These are phyloP conservation scores for Phenganax subtilis DNA, from an alignment of 92 coral and sea anemone genomes.

Conservation along the genomic window DNA sequence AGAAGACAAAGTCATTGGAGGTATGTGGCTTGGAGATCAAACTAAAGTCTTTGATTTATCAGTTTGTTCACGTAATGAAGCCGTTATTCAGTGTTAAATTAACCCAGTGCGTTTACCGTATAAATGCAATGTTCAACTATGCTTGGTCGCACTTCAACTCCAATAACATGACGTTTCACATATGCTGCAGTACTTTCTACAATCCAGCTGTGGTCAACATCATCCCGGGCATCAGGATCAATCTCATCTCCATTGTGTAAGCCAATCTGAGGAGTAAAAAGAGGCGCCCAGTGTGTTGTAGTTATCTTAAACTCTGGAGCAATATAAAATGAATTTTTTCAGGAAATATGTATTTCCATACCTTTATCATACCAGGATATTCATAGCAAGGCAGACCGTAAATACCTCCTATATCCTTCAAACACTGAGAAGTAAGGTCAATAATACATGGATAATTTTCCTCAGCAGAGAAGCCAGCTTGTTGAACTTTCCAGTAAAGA, in stretches of 20 bases:
- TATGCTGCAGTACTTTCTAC: slow-evolving; percentile 6
- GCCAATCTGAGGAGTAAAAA: slow-evolving; percentile 9
- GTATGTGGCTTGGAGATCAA: no score
- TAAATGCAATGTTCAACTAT: slow-evolving; percentile 83
- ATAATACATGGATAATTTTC: slow-evolving; percentile 67
- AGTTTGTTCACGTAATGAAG: no score
- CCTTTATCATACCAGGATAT: slow-evolving; percentile 85
- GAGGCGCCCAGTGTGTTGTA: no score
- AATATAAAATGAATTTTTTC: no score
- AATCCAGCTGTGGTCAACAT: slow-evolving; percentile 12
- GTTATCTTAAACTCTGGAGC: no score
- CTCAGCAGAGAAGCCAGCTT: slow-evolving; percentile 53
- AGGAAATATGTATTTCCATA: slow-evolving; percentile 2
- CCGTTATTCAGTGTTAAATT: no score
- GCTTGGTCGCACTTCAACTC: slow-evolving; percentile 65
- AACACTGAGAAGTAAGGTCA: slow-evolving; percentile 22
- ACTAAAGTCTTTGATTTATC: no score
- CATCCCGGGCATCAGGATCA: slow-evolving; percentile 36
- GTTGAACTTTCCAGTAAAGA: slow-evolving; percentile 70
- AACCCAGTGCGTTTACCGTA: slow-evolving; percentile 57
- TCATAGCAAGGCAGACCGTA: slow-evolving; percentile 78
- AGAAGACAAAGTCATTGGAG: background rate
- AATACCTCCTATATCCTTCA: slow-evolving; percentile 29
- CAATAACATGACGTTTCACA: slow-evolving; percentile 50
- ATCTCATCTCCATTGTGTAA: slow-evolving; percentile 12